phyloP scores from a whole-genome alignment of 2,113 vertebrate species.

The Epinephelus cyanopodus region DNA sequence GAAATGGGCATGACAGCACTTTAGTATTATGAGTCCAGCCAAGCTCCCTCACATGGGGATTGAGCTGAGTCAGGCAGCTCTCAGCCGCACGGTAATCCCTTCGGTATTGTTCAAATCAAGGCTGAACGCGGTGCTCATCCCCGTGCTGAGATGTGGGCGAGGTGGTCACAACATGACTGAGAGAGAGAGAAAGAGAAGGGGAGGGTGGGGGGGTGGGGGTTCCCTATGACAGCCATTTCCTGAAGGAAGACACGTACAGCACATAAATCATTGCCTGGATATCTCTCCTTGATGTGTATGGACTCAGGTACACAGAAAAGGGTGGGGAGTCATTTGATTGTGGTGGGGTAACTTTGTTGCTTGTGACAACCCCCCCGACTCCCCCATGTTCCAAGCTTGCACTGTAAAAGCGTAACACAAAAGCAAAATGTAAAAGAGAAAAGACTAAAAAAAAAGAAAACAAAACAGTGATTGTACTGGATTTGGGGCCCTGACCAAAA shows the following conservation, averaged over 20 bases:
- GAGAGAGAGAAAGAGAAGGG: not conserved
- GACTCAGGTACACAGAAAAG: not conserved
- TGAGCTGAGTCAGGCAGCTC: slow-evolving; percentile 64
- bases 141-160: not conserved
- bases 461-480: too few species aligned
- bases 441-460: not conserved
- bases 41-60: slow-evolving; percentile 38
- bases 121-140: slow-evolving; percentile 29
- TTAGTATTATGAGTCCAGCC: slow-evolving; percentile 35
- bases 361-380: not conserved
- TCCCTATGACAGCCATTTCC: not conserved
- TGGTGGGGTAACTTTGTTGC: not conserved
- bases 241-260: not conserved
- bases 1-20: slow-evolving; percentile 51
- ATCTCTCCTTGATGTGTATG: not conserved
- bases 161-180: slow-evolving; percentile 18
- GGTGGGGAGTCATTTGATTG: not conserved
- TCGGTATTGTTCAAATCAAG: slow-evolving; percentile 44
- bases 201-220: too few species aligned
- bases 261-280: slow-evolving; percentile 16
- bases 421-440: too few species aligned
- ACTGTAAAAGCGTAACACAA: not conserved
- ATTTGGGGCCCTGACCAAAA: too few species aligned
- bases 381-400: not conserved
- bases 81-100: slow-evolving; percentile 47